Evolutionary conservation across 2,888 invertebrate genomes (phyloP).

Genomic region (Nowickia ferox): DNA sequence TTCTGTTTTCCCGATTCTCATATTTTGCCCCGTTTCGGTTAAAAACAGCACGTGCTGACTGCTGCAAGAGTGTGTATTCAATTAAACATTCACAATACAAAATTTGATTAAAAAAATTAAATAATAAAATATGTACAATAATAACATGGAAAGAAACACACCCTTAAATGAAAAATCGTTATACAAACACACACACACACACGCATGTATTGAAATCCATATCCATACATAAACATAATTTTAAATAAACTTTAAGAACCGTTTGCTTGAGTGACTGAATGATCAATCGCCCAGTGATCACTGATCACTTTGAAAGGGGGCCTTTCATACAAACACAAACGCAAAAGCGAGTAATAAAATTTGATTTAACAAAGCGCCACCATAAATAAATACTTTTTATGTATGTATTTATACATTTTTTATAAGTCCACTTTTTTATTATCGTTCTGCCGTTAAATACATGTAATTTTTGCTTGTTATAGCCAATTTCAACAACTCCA

Average conservation of each 20-base stretch:
- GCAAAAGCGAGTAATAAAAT: slow-evolving; percentile 36
- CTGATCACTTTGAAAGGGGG: slow-evolving; percentile 49
- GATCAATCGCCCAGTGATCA: slow-evolving; percentile 44
- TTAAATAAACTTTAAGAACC: slow-evolving; percentile 10
- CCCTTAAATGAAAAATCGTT: slow-evolving; percentile 46
- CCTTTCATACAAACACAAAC: slow-evolving; percentile 12
- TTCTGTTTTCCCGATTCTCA: slow-evolving; percentile 1
- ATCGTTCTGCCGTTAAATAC: slow-evolving; percentile 1
- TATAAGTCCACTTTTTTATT: slow-evolving; percentile 9
- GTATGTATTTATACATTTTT: slow-evolving; percentile 4
- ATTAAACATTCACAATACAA: slow-evolving; percentile 51
- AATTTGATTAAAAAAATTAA: slow-evolving; percentile 35
- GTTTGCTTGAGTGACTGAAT: slow-evolving; percentile 1
- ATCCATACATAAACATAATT: not conserved
- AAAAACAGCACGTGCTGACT: slow-evolving; percentile 68
- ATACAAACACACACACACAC: not conserved
- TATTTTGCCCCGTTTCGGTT: slow-evolving; percentile 25
- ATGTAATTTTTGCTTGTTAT: slow-evolving; percentile 30
- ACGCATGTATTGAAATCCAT: not conserved
- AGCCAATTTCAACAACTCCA: slow-evolving; percentile 2
- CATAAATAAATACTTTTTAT: slow-evolving; percentile 56
- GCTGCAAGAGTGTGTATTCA: slow-evolving; percentile 58
- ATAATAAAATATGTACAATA: slow-evolving; percentile 41
- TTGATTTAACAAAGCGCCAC: slow-evolving; percentile 69
- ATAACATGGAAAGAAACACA: slow-evolving; percentile 48